Evolutionary conservation across 2,797 vertebrate species (phyloP), one percentile per base, ranked within the genome.

Genomic region (Onychomys torridus): DNA sequence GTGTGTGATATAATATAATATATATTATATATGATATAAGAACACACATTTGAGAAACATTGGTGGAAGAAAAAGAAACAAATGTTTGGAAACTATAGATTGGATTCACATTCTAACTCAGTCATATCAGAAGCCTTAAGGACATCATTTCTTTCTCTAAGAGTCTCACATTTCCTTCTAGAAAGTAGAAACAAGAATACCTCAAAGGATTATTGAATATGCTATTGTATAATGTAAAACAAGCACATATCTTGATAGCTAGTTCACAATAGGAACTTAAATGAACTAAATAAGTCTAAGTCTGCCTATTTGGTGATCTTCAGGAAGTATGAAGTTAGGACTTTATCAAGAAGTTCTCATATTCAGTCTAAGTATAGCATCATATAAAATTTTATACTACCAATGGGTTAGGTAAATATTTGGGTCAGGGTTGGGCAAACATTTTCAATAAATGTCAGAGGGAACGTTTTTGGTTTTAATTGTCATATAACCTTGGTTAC

Each of bases 281-380:
- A 82, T 25, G 77, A 46, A 17, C 32, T 77, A 78, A 14, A 73
- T 81, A 37, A 94, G 13, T 7, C 17, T 82, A 57, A 90, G 75
- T 88, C 46, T 89, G 37, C 17, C 69, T 63, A 52, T 40, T 87
- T 69, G 46, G 10, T 21, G 6, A 5, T 89, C 32, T 27, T 17
- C 19, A 94, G 79, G 52, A 92, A 86, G 90, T n/a, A 88, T 29
- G 29, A 87, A 85, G 83, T 87, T 67, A 88, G n/a, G 67, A 86
- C 12, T 52, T 86, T 29, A 81, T 75, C 65, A 92, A 40, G 27
- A 95, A 91, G 27, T 65, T 78, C 90, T 65, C 78, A 93, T 40
- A 85, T 65, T 91, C 37, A 40, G 4, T 76, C 8, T 55, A 95
- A 87, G 75, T 61, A 67, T 32, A 65, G 61, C 17, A 78, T 13